Base-by-base conservation (phyloP, 1,140 invertebrate genomes). In the Tetramorium alpestre region DNA sequence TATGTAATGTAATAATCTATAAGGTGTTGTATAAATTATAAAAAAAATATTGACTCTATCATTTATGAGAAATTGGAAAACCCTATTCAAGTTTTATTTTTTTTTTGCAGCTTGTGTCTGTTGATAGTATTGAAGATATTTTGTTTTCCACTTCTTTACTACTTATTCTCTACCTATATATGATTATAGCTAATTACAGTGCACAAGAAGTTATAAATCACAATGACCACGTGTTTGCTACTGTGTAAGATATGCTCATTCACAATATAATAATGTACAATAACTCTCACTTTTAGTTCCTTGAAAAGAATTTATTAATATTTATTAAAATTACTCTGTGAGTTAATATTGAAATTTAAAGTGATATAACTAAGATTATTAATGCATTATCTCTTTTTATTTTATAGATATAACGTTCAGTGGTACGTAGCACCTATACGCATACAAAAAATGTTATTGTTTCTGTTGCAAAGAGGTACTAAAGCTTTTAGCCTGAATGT, bases 191-290 rank as follows among this genome's bases (percentile, higher is more conserved):
- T 33, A 38, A 54, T 8, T 54, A 33, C 18, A 13, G 4, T 33
- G 70, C 49, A 16, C 70, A 73, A 54, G 16, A 73, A 73, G 10
- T 73, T 73, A 73, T 18, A 5, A 49, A 73, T 73, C 28, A 73
- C 16, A 73, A 73, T 73, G 54, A 54, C 33, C 25, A 2, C 18
- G 49, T 73, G 11, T 73, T 73, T 54, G 28, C 16, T 5, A 51
- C 25, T 70, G 67, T 8, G 67, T 67, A 67, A 44, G 64, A 44
- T 28, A 33, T 18, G 18, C 22, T 41, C n/a, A 22, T 67, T 8
- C 4, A 67, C 8, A 44, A 67, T 44, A 28, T 38, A 33, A 28
- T 33, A 33, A 28, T 3, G 5, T 22, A 58, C 4, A 2, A 33
- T 33, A 33, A 33, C 1, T 51, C 0, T 58, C n/a, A 8, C 6